Percentiles rank a stretch among this genome's conserved stretches.
Conservation (phyloP, 2,888 invertebrate genomes). For the Epirrhoe tristata region DNA sequence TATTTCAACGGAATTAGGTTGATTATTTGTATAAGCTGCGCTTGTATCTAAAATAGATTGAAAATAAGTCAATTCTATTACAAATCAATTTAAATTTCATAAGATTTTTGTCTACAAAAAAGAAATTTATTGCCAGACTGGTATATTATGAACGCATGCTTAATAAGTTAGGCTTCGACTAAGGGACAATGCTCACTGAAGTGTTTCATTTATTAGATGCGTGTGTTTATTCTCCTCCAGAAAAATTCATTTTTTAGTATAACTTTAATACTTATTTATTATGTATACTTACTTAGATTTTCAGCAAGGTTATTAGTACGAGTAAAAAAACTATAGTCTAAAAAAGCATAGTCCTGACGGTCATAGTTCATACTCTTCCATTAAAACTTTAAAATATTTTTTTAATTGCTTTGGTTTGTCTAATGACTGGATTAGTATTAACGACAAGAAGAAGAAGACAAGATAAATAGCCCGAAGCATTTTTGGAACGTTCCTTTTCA, state of each 20-base stretch:
- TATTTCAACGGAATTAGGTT: neutral
- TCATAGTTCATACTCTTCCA: too few species aligned
- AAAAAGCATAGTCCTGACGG: too few species aligned
- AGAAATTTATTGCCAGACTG: constrained; percentile 40
- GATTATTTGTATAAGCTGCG: neutral
- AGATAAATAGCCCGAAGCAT: too few species aligned
- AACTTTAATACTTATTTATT: too few species aligned
- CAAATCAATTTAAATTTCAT: constrained; percentile 45
- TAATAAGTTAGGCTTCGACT: constrained; percentile 59
- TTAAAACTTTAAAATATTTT: too few species aligned
- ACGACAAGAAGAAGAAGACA: too few species aligned
- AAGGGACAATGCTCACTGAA: constrained; percentile 19
- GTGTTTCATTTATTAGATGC: neutral
- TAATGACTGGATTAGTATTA: too few species aligned
- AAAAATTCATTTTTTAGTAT: neutral
- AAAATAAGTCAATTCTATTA: constrained; percentile 38
- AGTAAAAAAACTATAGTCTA: too few species aligned
- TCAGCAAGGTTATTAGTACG: too few species aligned
- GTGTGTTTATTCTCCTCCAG: neutral
- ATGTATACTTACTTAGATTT: too few species aligned
- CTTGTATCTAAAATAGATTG: constrained; percentile 11
- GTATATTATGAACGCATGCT: constrained; percentile 52
- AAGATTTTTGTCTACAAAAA: constrained; percentile 44
- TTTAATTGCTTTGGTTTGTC: too few species aligned
- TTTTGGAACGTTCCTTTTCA: too few species aligned